Conservation (phyloP, 2,113 vertebrate genomes). For the Muscicapa adusta region DNA sequence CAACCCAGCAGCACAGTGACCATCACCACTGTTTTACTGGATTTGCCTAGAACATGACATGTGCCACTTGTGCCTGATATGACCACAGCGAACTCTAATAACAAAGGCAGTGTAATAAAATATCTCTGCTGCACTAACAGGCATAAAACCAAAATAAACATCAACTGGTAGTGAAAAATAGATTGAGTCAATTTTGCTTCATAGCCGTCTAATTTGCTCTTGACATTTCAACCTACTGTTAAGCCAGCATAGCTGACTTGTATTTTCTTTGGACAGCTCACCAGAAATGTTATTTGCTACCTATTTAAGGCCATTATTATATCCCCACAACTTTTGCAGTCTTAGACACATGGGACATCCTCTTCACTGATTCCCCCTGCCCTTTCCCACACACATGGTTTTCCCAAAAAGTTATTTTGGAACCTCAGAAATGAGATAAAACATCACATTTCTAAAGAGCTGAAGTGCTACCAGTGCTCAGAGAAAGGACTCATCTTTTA, state of each 20-base stretch:
- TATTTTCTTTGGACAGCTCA: background rate
- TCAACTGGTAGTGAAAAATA: background rate
- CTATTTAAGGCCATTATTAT: background rate
- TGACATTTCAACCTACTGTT: background rate
- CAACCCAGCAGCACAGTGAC: background rate
- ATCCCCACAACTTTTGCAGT: background rate
- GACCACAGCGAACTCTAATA: background rate
- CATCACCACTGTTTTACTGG: background rate
- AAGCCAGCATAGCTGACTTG: background rate
- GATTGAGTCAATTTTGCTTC: background rate
- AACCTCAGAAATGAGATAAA: background rate
- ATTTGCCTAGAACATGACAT: background rate
- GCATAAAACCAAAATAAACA: background rate
- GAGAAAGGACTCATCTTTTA: background rate
- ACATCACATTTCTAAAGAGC: accelerated
- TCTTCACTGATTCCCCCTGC: background rate
- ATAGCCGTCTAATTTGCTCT: background rate
- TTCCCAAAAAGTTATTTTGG: background rate
- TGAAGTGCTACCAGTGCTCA: background rate
- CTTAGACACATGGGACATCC: background rate
- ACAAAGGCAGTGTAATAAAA: background rate
- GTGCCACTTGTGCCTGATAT: background rate
- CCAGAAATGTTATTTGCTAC: background rate
- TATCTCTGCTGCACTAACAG: accelerated
- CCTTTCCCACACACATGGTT: background rate